Percentiles rank a stretch among this genome's conserved stretches.
phyloP scores from a whole-genome alignment of 2,113 vertebrate species.

The Cyprinus carpio region DNA sequence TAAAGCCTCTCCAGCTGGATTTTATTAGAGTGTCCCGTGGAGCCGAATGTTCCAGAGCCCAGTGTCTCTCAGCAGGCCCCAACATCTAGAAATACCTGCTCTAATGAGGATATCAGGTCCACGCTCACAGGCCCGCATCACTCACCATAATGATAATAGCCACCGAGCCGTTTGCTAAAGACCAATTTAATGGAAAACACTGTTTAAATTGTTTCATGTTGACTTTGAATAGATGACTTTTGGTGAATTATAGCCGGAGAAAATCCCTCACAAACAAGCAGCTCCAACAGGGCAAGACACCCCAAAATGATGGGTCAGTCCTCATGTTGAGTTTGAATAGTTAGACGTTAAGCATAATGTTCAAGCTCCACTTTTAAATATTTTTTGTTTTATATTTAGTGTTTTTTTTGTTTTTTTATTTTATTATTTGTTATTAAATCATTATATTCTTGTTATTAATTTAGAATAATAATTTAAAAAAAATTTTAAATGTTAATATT shows the following conservation, averaged over 20 bases:
- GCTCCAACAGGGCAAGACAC: too few species aligned
- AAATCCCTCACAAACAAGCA: not conserved
- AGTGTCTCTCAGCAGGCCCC: not conserved
- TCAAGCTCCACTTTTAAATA: too few species aligned
- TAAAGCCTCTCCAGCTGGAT: conserved; percentile 8
- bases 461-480: too few species aligned
- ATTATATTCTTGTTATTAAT: too few species aligned
- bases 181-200: conserved; percentile 24
- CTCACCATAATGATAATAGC: not conserved
- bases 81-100: conserved; percentile 14
- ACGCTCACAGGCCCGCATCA: not conserved
- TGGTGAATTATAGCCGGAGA: not conserved
- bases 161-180: conserved; percentile 17
- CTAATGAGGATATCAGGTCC: conserved; percentile 8
- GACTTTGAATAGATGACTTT: not conserved
- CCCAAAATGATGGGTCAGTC: not conserved
- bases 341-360: too few species aligned
- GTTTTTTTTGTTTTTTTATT: too few species aligned
- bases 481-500: too few species aligned
- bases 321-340: too few species aligned
- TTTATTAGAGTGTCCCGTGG: not conserved
- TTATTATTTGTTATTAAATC: too few species aligned
- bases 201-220: conserved; percentile 7
- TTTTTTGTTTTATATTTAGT: too few species aligned
- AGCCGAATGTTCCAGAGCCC: not conserved